Evolutionary conservation across 2,888 invertebrate genomes (phyloP).

Genomic region (Acleris literana): DNA sequence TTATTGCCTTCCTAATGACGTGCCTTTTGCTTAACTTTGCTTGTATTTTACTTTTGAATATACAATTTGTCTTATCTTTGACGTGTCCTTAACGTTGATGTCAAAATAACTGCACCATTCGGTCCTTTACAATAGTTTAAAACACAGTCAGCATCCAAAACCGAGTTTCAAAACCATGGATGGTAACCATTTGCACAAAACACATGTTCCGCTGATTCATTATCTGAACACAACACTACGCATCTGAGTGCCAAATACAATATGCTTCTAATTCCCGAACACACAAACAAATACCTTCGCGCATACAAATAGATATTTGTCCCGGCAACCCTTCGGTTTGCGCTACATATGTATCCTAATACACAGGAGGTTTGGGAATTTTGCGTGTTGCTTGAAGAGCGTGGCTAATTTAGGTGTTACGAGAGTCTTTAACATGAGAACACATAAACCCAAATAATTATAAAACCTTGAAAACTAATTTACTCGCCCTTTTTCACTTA

Average conservation of each 20-base stretch:
- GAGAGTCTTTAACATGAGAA: too few relatives aligned
- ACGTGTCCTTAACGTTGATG: too few relatives aligned
- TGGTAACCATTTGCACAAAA: not conserved
- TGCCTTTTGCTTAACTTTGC: too few relatives aligned
- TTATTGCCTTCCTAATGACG: too few relatives aligned
- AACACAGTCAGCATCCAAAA: too few relatives aligned
- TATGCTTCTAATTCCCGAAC: constrained; percentile 28
- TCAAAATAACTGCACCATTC: too few relatives aligned
- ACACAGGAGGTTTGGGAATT: not conserved
- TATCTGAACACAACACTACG: constrained; percentile 22
- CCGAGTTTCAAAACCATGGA: not conserved
- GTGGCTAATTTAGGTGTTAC: not conserved
- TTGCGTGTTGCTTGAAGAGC: not conserved
- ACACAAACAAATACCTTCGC: constrained; percentile 28
- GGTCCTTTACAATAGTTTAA: too few relatives aligned
- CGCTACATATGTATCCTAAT: constrained; percentile 14
- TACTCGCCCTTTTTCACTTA: too few relatives aligned
- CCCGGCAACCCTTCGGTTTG: constrained; percentile 26
- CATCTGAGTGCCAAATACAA: constrained; percentile 28
- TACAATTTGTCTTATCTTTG: too few relatives aligned
- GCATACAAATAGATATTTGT: constrained; percentile 36
- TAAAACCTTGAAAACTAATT: too few relatives aligned
- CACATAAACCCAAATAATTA: too few relatives aligned
- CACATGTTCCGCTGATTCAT: constrained; percentile 16
- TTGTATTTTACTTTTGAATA: too few relatives aligned